Percentiles rank a stretch among this genome's conserved stretches.
phyloP scores from a whole-genome alignment of 2,113 vertebrate genomes.

The Coreoperca whiteheadi region DNA sequence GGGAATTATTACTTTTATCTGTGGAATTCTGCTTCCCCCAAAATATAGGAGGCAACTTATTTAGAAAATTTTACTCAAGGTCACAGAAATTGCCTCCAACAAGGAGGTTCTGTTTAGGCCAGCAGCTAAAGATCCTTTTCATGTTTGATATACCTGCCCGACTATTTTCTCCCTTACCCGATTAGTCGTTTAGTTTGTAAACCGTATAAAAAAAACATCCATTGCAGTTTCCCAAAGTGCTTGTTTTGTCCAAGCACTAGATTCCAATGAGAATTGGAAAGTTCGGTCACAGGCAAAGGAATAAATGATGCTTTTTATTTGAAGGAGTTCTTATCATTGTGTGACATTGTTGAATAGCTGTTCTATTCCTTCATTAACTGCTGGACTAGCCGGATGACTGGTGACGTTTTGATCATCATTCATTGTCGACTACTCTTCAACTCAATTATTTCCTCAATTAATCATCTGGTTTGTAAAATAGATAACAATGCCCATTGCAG shows the following conservation, averaged over 20 bases:
- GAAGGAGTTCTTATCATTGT: no score
- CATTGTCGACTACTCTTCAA: no score
- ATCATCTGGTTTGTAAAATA: neutral
- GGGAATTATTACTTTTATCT: neutral
- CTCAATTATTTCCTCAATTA: neutral
- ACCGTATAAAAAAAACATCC: neutral
- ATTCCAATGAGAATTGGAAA: no score
- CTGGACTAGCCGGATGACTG: neutral
- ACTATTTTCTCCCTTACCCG: neutral
- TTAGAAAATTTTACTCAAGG: no score
- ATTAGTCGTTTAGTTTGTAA: neutral
- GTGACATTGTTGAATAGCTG: no score
- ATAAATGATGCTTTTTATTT: no score
- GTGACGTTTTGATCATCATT: neutral
- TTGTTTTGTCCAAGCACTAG: neutral
- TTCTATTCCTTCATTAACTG: neutral
- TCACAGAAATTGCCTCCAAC: neutral
- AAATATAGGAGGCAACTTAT: no score
- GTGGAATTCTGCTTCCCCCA: neutral
- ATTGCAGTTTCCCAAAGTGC: neutral
- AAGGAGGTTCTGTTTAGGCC: neutral
- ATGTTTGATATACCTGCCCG: neutral
- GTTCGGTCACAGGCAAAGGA: no score
- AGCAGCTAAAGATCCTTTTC: neutral
- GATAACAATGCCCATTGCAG: neutral